Evolutionary conservation across 2,888 invertebrate species (phyloP).

Genomic region (Stegana nigrithorax): DNA sequence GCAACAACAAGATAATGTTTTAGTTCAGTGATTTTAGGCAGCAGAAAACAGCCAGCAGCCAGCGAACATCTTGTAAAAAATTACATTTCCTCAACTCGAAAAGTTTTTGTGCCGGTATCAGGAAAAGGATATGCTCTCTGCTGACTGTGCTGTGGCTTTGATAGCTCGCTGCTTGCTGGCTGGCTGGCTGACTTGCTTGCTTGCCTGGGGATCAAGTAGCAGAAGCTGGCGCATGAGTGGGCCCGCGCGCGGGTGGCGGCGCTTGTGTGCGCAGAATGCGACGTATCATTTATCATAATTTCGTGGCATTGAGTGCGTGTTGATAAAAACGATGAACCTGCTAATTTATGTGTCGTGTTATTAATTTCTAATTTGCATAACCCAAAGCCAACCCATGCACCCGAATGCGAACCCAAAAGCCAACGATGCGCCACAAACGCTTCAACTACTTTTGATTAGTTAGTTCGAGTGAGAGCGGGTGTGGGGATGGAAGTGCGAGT

Average conservation of each 20-base stretch:
- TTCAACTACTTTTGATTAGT: neutral
- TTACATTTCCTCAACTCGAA: conserved; percentile 60
- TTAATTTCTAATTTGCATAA: conserved; percentile 60
- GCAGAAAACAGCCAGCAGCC: conserved; percentile 21
- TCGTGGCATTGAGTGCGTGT: conserved; percentile 53
- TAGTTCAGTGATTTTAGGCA: conserved; percentile 59
- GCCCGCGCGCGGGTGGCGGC: conserved; percentile 27
- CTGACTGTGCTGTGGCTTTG: conserved; percentile 54
- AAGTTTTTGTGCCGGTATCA: conserved; percentile 49
- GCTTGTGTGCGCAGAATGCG: conserved; percentile 55
- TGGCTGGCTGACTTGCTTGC: no score
- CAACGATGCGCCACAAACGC: neutral
- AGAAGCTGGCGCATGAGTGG: no score
- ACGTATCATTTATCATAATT: conserved; percentile 58
- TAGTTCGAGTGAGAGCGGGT: no score
- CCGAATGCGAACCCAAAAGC: neutral
- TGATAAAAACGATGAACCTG: conserved; percentile 57
- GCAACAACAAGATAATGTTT: conserved; percentile 34
- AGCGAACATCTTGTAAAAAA: conserved; percentile 33
- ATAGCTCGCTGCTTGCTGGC: conserved; percentile 23
- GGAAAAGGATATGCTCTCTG: conserved; percentile 57
- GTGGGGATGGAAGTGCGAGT: no score
- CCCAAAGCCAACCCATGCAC: conserved; percentile 28
- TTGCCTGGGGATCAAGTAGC: conserved; percentile 23
- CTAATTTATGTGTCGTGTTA: conserved; percentile 57